phyloP scores from a whole-genome alignment of 2,113 vertebrate genomes.

The Illadopsis cleaveri region DNA sequence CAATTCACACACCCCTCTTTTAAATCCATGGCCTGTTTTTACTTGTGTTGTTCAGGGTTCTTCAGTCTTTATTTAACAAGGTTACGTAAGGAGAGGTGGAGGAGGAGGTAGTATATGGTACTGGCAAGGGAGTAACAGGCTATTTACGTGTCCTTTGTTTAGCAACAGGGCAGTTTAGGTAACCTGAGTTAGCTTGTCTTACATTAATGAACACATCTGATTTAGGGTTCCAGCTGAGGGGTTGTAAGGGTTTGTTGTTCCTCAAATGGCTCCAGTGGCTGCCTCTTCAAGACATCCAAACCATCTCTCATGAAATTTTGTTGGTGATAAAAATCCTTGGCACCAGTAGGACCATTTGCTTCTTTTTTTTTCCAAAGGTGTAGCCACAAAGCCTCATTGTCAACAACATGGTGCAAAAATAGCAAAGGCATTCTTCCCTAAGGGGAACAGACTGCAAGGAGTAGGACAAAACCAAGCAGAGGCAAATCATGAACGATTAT shows the following conservation, averaged over 20 bases:
- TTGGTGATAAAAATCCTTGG: neutral
- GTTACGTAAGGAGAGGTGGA: constrained; percentile 49
- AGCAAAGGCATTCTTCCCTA: neutral
- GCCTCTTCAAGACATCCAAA: neutral
- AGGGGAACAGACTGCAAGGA: neutral
- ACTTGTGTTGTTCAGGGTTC: constrained; percentile 57
- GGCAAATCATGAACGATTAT: neutral
- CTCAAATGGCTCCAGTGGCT: neutral
- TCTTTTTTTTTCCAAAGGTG: neutral
- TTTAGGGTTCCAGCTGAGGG: neutral
- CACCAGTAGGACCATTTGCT: neutral
- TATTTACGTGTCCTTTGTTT: constrained; percentile 12
- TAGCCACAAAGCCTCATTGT: neutral
- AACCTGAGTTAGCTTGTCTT: constrained; percentile 41
- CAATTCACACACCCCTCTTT: constrained; percentile 48
- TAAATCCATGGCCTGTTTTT: constrained; percentile 57
- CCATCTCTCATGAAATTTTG: neutral
- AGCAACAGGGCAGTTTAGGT: constrained; percentile 30
- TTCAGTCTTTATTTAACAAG: constrained; percentile 49
- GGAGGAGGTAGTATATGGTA: constrained; percentile 14
- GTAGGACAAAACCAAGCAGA: neutral
- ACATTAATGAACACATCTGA: constrained; percentile 22
- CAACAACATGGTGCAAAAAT: neutral
- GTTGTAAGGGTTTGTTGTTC: neutral
- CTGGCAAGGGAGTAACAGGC: constrained; percentile 30